These are phyloP conservation scores for Schlechtendalia chinensis DNA, from an alignment of 1,140 invertebrate genomes.

Conservation along the genomic window DNA sequence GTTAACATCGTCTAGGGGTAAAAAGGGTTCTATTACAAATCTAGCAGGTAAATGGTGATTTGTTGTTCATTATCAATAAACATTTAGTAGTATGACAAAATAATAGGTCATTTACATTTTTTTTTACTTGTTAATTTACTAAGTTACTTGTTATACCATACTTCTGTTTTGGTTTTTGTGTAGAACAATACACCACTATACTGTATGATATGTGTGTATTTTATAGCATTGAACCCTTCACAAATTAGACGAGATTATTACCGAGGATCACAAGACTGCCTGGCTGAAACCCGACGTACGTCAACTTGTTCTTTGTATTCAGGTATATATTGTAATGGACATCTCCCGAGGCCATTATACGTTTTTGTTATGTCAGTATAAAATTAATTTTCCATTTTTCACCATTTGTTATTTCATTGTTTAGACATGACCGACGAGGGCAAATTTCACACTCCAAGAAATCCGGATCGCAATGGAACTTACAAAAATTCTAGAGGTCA, in stretches of 20 bases:
- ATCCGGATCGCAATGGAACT: slow-evolving; percentile 74
- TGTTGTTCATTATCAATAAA: too few species aligned
- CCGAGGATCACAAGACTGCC: slow-evolving; percentile 80
- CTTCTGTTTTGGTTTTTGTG: too few species aligned
- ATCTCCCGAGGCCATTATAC: background rate
- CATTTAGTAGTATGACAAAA: too few species aligned
- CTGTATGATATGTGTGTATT: slow-evolving; percentile 1
- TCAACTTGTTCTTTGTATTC: slow-evolving; percentile 52
- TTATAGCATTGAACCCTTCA: slow-evolving; percentile 35
- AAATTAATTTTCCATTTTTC: too few species aligned
- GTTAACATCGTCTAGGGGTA: slow-evolving; percentile 69
- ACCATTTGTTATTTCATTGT: slow-evolving; percentile 61
- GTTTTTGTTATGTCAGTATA: background rate
- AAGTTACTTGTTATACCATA: too few species aligned
- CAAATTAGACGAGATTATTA: slow-evolving; percentile 74
- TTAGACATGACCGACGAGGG: slow-evolving; percentile 76
- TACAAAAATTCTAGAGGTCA: slow-evolving; percentile 73
- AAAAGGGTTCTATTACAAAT: slow-evolving; percentile 79
- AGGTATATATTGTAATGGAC: slow-evolving; percentile 60
- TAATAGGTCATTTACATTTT: too few species aligned
- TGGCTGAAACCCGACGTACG: slow-evolving; percentile 59
- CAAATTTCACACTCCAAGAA: slow-evolving; percentile 69
- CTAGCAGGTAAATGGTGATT: slow-evolving; percentile 64
- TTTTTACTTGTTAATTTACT: too few species aligned
- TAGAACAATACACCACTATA: background rate